Base-by-base conservation (phyloP, 2,797 vertebrate species). In the Poecilia picta region DNA sequence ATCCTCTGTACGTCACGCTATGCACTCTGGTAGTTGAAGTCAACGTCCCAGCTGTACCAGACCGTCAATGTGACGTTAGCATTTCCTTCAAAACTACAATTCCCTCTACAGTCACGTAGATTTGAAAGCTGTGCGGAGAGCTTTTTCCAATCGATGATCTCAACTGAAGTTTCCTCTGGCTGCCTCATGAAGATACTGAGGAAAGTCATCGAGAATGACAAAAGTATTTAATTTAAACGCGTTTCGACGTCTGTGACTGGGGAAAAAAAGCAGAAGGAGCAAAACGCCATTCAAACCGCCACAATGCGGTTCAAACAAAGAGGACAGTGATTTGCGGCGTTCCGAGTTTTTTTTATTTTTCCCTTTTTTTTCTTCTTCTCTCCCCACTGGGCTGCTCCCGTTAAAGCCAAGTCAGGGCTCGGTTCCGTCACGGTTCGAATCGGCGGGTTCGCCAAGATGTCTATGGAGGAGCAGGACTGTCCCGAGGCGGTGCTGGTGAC, bases 391-490 rank as follows among this genome's bases (percentile, higher is more conserved):
- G 81, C 80, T 84, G 66, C 88, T 74, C 46, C 66, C 23, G 77
- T 71, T 76, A 46, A 70, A n/a, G 23, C 75, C 72, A 41, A 47
- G 49, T 47, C 86, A 82, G 95, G 95, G 94, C 90, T 93, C 87
- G 94, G 91, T 94, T 93, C 91, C 91, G 88, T 93, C 92, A 91
- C 77, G 7, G 84, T 73, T 11, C 16, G 91, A 87, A 85, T 84
- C 90, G 83, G 90, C 86, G 84, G 84, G 81, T 86, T 87, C 89
- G 84, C 86, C 91, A 93, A 94, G 84, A 97, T 96, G 96, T 96
- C 97, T 74, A 93, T 89, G 92, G 97, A 97, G 84, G 97, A 98
- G 76, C 96, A 95, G 88, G 97, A 97, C 23, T 97, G 95, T 87
- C 76, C 95, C 81, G 95, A 95, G 71, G 96, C 96, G 88, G 96